These are phyloP conservation scores for Nymphalis c-album DNA, from an alignment of 2,888 invertebrate genomes.

Conservation along the genomic window DNA sequence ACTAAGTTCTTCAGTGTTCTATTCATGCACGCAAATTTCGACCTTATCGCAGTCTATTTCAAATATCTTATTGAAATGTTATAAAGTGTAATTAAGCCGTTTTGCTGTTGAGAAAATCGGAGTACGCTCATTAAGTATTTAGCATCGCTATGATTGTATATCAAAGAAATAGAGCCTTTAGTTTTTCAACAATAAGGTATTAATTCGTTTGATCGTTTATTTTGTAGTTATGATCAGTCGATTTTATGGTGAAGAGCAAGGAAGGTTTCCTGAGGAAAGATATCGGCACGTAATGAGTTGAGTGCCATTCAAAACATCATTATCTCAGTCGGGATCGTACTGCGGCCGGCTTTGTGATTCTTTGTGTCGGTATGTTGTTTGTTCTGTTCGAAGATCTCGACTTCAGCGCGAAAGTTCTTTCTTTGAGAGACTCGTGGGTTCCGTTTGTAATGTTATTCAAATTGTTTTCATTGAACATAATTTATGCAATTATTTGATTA, in stretches of 20 bases:
- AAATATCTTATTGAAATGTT: constrained; percentile 38
- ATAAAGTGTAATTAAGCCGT: constrained; percentile 53
- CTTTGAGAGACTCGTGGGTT: constrained; percentile 6
- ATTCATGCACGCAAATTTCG: constrained; percentile 44
- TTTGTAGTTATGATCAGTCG: constrained; percentile 48
- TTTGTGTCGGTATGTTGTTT: constrained; percentile 33
- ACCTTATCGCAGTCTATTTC: constrained; percentile 44
- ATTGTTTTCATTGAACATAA: not conserved
- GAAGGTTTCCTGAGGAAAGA: constrained; percentile 68
- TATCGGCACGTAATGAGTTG: constrained; percentile 76
- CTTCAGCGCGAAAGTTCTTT: constrained; percentile 7
- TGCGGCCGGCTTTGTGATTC: constrained; percentile 40
- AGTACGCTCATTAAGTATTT: constrained; percentile 74
- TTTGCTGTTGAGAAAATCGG: constrained; percentile 50
- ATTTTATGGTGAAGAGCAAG: constrained; percentile 49
- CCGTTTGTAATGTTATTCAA: constrained; percentile 7
- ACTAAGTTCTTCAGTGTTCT: constrained; percentile 50
- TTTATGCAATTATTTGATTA: no score
- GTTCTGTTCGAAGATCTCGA: constrained; percentile 33
- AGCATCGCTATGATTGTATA: constrained; percentile 54
- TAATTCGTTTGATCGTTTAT: constrained; percentile 39
- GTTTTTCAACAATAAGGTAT: constrained; percentile 14
- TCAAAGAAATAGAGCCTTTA: constrained; percentile 41
- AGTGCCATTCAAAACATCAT: constrained; percentile 76
- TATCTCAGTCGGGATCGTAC: constrained; percentile 63